These are phyloP conservation scores for Triplophysa dalaica DNA, from an alignment of 2,113 vertebrate species.

Conservation along the genomic window DNA sequence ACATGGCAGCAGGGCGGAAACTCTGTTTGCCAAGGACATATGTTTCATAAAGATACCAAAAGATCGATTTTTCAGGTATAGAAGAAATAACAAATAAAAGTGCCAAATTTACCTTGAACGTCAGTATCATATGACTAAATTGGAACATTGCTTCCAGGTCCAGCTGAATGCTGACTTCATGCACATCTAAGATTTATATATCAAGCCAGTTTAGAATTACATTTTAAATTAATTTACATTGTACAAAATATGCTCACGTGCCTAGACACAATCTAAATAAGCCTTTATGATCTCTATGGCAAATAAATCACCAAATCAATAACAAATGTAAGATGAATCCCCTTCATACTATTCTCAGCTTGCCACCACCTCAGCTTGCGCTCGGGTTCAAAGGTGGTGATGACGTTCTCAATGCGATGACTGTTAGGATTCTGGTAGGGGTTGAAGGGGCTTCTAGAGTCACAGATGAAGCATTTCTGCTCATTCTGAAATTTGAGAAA, in stretches of 20 bases:
- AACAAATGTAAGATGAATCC: not conserved
- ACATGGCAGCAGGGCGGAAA: constrained; percentile 87
- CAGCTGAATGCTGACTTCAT: constrained; percentile 84
- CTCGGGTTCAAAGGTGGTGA: constrained; percentile 77
- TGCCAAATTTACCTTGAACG: constrained; percentile 81
- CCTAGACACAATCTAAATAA: not conserved
- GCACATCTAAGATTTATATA: constrained; percentile 74
- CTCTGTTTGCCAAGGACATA: constrained; percentile 69
- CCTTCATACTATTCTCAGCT: constrained; percentile 82
- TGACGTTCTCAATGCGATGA: constrained; percentile 82
- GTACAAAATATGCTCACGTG: not conserved
- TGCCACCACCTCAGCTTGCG: constrained; percentile 88
- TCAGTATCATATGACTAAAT: constrained; percentile 89
- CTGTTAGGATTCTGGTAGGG: constrained; percentile 74
- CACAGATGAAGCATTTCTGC: constrained; percentile 86
- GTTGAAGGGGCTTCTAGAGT: constrained; percentile 79
- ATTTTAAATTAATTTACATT: too few relatives aligned
- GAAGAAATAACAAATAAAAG: not conserved
- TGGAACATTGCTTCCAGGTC: constrained; percentile 86
- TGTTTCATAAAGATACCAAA: too few relatives aligned
- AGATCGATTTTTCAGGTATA: too few relatives aligned
- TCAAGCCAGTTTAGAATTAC: not conserved
- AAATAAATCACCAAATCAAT: not conserved
- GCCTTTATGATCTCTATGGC: not conserved
- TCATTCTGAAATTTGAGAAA: constrained; percentile 70